Percentiles rank a stretch among this genome's conserved stretches.
phyloP scores from a whole-genome alignment of 2,113 vertebrate species.

The Dipodomys stephensi region DNA sequence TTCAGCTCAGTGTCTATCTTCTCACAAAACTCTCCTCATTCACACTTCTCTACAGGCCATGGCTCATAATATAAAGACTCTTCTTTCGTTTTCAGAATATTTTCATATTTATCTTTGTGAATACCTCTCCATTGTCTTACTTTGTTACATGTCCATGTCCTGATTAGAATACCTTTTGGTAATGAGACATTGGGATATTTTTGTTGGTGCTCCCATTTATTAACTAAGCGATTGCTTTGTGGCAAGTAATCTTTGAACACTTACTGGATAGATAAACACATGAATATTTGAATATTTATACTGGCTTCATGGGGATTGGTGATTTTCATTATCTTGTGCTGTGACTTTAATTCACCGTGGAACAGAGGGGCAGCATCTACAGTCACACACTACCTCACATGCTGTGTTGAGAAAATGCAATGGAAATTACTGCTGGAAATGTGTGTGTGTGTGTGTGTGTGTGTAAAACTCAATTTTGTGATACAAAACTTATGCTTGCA shows the following conservation, averaged over 20 bases:
- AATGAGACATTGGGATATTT: background rate
- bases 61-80: accelerated
- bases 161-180: background rate
- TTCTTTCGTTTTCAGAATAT: background rate
- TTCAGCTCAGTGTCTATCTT: background rate
- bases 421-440: background rate
- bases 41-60: accelerated
- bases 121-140: too few species aligned
- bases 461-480: background rate
- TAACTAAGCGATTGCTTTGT: background rate
- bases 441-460: background rate
- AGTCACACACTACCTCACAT: background rate
- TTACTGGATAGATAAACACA: background rate
- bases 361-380: background rate
- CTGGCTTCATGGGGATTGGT: background rate
- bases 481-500: background rate
- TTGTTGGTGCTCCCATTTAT: too few species aligned
- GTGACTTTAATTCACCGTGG: background rate
- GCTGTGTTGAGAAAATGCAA: background rate
- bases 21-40: too few species aligned
- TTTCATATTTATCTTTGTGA: background rate
- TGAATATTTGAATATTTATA: background rate
- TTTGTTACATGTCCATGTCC: background rate
- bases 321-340: background rate
- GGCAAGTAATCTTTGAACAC: background rate